Percentiles rank a stretch among this genome's conserved stretches.
These are phyloP conservation scores for Pogonocichla stellata DNA, from an alignment of 2,113 vertebrate genomes.

Conservation along the genomic window DNA sequence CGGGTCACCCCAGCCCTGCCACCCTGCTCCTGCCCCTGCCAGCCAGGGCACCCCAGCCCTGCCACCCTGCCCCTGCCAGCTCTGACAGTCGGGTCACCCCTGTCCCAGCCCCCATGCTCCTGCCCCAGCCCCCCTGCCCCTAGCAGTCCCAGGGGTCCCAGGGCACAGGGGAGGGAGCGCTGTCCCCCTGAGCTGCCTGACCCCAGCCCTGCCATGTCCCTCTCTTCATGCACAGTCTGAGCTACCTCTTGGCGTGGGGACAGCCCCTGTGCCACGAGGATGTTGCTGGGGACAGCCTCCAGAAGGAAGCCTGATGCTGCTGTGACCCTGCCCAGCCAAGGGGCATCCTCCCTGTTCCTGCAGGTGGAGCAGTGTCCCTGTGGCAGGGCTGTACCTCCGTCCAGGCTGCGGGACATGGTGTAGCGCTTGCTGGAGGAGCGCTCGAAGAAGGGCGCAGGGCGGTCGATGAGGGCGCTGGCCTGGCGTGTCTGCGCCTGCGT, in stretches of 20 bases:
- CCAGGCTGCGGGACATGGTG: slow-evolving; percentile 94
- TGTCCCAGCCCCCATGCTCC: background rate
- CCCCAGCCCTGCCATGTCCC: background rate
- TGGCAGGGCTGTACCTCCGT: slow-evolving; percentile 83
- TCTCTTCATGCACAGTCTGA: background rate
- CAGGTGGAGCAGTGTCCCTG: background rate
- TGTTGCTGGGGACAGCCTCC: background rate
- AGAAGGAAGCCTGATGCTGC: background rate
- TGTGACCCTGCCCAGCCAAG: background rate
- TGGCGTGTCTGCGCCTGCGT: slow-evolving; percentile 96
- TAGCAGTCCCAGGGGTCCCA: background rate
- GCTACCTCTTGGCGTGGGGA: background rate
- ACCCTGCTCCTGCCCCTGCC: background rate
- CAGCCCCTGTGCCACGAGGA: background rate
- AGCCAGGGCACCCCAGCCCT: background rate
- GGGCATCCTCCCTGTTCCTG: background rate
- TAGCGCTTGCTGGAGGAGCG: slow-evolving; percentile 95
- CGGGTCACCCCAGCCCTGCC: background rate
- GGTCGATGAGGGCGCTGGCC: slow-evolving; percentile 94
- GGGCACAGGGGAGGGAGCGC: background rate
- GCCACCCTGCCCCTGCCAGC: background rate
- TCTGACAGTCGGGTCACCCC: background rate
- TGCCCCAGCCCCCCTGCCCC: background rate
- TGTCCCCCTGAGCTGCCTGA: background rate
- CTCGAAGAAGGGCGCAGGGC: slow-evolving; percentile 94